phyloP scores from a whole-genome alignment of 2,888 invertebrate species.

The Melangyna quadrimaculata region DNA sequence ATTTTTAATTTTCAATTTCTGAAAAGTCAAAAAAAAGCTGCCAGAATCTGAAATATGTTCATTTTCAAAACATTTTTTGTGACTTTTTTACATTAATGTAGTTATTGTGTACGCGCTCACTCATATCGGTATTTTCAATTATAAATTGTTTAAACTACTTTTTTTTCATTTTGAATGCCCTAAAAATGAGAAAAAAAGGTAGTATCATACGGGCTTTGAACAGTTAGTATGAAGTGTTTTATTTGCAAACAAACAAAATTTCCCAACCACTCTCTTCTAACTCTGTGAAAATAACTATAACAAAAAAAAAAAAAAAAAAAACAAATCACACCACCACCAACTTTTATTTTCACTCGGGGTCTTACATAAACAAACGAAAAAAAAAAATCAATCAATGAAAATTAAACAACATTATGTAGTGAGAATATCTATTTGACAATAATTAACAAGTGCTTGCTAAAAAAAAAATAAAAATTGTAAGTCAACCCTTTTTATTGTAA shows the following conservation, averaged over 20 bases:
- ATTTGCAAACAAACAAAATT: not conserved
- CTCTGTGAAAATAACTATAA: not conserved
- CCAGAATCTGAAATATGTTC: too few species aligned
- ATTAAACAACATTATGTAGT: conserved; percentile 37
- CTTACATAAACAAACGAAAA: conserved; percentile 13
- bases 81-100: too few species aligned
- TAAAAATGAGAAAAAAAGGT: too few species aligned
- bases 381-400: not conserved
- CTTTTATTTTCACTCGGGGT: conserved; percentile 17
- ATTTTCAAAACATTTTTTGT: too few species aligned
- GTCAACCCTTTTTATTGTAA: conserved; percentile 48
- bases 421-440: conserved; percentile 68
- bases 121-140: too few species aligned
- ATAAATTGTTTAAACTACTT: too few species aligned
- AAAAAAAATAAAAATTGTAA: conserved; percentile 31
- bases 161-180: too few species aligned
- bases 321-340: not conserved
- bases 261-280: not conserved
- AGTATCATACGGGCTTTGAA: too few species aligned
- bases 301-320: not conserved
- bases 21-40: too few species aligned
- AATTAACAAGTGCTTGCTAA: conserved; percentile 62
- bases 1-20: too few species aligned
- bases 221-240: not conserved
- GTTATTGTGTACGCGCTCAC: too few species aligned